Evolutionary conservation across 2,797 vertebrate genomes (phyloP).

Genomic region (Chrysocyon brachyurus): DNA sequence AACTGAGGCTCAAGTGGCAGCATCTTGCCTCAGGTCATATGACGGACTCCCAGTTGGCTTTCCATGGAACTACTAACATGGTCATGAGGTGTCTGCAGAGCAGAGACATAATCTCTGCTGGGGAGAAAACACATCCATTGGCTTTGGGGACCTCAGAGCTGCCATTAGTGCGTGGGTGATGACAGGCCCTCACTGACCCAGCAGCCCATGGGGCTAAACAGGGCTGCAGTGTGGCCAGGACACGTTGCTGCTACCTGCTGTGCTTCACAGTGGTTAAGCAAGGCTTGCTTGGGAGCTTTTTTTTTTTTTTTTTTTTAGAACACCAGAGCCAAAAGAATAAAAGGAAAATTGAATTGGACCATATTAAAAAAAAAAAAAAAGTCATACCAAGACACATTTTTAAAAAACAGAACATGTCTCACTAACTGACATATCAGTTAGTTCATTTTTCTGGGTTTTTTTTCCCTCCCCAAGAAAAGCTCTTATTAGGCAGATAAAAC

Average conservation of each 20-base stretch:
- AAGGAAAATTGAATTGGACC: conserved; percentile 31
- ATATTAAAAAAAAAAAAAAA: neutral
- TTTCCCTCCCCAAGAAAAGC: neutral
- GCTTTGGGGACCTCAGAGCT: neutral
- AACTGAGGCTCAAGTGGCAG: neutral
- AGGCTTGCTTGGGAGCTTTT: neutral
- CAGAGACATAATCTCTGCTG: neutral
- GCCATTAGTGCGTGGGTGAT: neutral
- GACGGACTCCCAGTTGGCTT: neutral
- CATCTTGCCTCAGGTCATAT: neutral
- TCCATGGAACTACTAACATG: neutral
- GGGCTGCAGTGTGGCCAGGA: neutral
- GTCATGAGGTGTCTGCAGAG: neutral
- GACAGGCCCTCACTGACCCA: neutral
- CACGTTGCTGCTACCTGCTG: neutral
- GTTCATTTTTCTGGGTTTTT: neutral
- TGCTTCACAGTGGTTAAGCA: neutral
- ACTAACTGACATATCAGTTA: conserved; percentile 33
- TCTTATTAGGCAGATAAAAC: conserved; percentile 55
- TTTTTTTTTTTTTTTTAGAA: neutral
- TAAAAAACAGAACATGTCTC: neutral
- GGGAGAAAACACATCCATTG: neutral
- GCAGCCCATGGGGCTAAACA: neutral
- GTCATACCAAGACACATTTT: neutral
- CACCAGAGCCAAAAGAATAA: conserved; percentile 37